phyloP scores from a whole-genome alignment of 2,113 vertebrate genomes.

The Rhinolophus ferrumequinum region DNA sequence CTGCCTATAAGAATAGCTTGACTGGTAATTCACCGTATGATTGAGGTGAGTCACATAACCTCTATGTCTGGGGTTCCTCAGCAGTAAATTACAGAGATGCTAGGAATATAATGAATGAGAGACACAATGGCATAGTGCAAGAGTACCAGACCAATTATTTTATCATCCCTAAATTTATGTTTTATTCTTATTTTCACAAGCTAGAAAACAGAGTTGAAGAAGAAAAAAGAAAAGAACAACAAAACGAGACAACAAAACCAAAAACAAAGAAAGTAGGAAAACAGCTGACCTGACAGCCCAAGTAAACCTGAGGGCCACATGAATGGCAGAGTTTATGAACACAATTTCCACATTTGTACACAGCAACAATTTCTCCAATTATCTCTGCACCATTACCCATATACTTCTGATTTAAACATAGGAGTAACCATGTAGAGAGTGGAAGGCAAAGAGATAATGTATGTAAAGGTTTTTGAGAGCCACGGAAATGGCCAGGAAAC shows the following conservation, averaged over 20 bases:
- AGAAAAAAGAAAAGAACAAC: too few relatives aligned
- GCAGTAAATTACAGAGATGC: slow-evolving; percentile 70
- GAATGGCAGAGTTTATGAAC: slow-evolving; percentile 45
- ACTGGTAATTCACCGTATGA: slow-evolving; percentile 68
- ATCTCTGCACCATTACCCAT: not conserved
- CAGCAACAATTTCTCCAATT: slow-evolving; percentile 33
- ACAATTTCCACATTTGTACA: slow-evolving; percentile 51
- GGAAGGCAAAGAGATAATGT: slow-evolving; percentile 8
- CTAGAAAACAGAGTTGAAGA: slow-evolving; percentile 63
- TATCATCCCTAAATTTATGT: slow-evolving; percentile 12
- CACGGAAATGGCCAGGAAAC: slow-evolving; percentile 27
- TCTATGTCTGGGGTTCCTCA: slow-evolving; percentile 68
- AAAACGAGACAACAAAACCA: too few relatives aligned
- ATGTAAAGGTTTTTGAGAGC: slow-evolving; percentile 41
- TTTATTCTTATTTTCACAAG: slow-evolving; percentile 44
- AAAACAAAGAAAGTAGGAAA: too few relatives aligned
- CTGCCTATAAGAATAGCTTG: slow-evolving; percentile 67
- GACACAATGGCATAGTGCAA: not conserved
- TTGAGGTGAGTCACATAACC: slow-evolving; percentile 73
- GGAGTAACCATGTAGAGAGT: not conserved
- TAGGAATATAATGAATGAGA: slow-evolving; percentile 59
- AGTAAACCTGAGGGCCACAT: slow-evolving; percentile 9
- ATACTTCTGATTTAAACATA: slow-evolving; percentile 49
- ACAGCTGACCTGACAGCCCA: slow-evolving; percentile 10
- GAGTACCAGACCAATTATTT: slow-evolving; percentile 44